Evolutionary conservation across 1,140 invertebrate species (phyloP).

Genomic region (Andrena cerasifolii): DNA sequence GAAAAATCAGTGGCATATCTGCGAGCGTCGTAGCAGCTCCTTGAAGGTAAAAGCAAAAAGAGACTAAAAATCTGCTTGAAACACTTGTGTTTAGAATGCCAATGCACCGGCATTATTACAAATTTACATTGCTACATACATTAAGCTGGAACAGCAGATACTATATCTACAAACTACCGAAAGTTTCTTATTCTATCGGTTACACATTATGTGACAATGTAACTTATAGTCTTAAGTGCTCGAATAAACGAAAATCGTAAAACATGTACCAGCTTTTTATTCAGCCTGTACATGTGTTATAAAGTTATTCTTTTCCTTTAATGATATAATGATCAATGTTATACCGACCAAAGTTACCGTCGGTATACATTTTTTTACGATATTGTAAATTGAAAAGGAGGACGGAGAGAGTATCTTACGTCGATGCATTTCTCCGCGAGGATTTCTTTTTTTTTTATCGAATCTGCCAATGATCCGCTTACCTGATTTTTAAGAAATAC

Average conservation of each 20-base stretch:
- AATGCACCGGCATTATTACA: slow-evolving; percentile 13
- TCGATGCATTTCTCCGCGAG: slow-evolving; percentile 8
- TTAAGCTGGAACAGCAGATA: slow-evolving; percentile 10
- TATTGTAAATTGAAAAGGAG: background rate
- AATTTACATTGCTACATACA: slow-evolving; percentile 6
- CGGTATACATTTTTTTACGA: background rate
- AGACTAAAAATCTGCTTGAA: slow-evolving; percentile 15
- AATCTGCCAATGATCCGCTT: slow-evolving; percentile 72
- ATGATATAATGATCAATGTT: background rate
- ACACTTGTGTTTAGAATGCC: slow-evolving; percentile 3
- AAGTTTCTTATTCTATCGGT: slow-evolving; percentile 26
- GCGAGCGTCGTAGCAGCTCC: background rate
- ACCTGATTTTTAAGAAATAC: slow-evolving; percentile 72
- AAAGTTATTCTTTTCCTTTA: background rate
- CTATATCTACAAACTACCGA: background rate
- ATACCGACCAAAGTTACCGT: background rate
- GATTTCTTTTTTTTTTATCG: slow-evolving; percentile 63
- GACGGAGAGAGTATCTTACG: background rate
- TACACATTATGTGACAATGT: slow-evolving; percentile 38
- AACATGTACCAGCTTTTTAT: background rate
- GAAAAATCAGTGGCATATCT: slow-evolving; percentile 19
- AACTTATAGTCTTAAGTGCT: slow-evolving; percentile 23
- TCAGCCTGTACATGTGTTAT: background rate
- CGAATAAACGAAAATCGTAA: slow-evolving; percentile 19
- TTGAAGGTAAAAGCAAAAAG: background rate